Base-by-base conservation (phyloP, 2,888 invertebrate genomes). In the Lutraria lutraria region DNA sequence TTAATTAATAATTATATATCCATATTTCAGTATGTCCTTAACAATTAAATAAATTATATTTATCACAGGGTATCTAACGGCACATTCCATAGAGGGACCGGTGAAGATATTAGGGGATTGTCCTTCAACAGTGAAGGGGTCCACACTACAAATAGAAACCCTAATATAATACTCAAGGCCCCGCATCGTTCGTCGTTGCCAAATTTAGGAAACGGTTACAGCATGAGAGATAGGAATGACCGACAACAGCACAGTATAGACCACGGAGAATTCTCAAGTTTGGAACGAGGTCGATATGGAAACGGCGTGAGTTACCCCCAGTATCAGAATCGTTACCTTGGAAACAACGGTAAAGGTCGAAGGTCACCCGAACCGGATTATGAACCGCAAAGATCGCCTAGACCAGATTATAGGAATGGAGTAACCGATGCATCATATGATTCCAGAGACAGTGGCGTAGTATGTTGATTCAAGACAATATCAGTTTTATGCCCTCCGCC, bases 391-490 rank as follows among this genome's bases (percentile, higher is more conserved):
- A 60, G 19, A 29, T 82, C 82, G 3, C 82, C 82, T 19, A 82
- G 13, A 34, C 60, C 82, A 0, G 82, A 82, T 31, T 82, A 82
- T 34, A 56, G 54, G 19, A 15, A 21, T n/a, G 19, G 34, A 25
- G 43, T 43, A 43, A 43, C 4, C 4, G 82, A 82, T 15, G 21
- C 54, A 0, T 16, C 31, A 8, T 16, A 81, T 16, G 31, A 15
- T 10, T 81, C 81, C 21, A 60, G 29, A 12, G 82, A 82, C 21
- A 82, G 82, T 31, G 82, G 82, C 6, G 82, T 82, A 60, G 82
- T 82, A 82, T 21, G 81, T 31, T 25, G 68, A 21, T n/a, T 10
- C 12, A 8, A 68, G 12, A 25, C 21, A 16, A 10, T 68, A 68
- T n/a, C 8, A 21, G 68, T 21, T 68, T 13, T 54, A 54, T 54